Base-by-base conservation (phyloP, 2,888 invertebrate species). In the Spicauda simplicius region DNA sequence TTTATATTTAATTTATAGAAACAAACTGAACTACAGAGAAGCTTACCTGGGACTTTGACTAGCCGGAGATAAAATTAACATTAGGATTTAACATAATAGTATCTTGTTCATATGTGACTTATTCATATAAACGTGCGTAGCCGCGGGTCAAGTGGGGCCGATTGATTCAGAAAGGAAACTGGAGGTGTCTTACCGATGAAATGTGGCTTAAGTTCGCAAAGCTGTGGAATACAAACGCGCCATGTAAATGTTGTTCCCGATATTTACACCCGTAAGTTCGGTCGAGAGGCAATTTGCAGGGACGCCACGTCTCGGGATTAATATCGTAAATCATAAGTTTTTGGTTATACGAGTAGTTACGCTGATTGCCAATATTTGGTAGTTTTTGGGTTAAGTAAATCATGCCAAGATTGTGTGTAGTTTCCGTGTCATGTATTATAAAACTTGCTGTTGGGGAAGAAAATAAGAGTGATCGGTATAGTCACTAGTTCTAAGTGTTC, bases 161-260 rank as follows among this genome's bases (percentile, higher is more conserved):
- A 57, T 57, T 72, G 69, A 72, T 71, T 72, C 72, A 74, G 64
- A 65, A 60, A 63, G 56, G 57, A 61, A 12, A 37, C 37, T 8
- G n/a, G 10, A 50, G 50, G 18, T 50, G 18, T 50, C n/a, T 45
- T 63, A 70, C 61, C 70, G 59, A 74, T 73, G 73, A 74, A 74
- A 73, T 73, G 72, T 73, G 70, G 68, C 68, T 62, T 52, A 72
- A 71, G 25, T 70, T 58, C 59, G 61, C 52, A 64, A 68, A 72
- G 64, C 69, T 41, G 55, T 54, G 64, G 75, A 75, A 75, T 75
- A 75, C 70, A 73, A 74, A 74, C 59, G 64, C 53, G 52, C 57
- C 52, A 60, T 60, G 61, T 61, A 53, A 61, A 52, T 61, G 61
- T 52, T 57, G 58, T 59, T 71, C 70, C 63, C 66, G 53, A 73